Base-by-base conservation (phyloP, 2,113 vertebrate genomes). In the Murina feae region DNA sequence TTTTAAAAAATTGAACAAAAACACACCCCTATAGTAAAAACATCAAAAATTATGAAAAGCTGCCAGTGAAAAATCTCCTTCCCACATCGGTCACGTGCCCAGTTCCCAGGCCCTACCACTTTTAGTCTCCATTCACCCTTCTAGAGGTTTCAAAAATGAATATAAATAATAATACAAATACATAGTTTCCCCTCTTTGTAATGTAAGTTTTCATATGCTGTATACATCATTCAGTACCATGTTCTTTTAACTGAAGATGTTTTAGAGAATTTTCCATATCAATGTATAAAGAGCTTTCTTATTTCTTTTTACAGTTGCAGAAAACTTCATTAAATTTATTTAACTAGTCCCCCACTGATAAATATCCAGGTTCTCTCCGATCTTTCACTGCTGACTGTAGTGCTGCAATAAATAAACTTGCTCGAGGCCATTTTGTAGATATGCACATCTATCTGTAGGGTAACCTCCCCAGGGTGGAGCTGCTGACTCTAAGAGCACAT, bases 401-500 rank as follows among this genome's bases (percentile, higher is more conserved):
- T 32, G 42, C 65, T 71, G 44, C 49, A 91, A 28, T 81, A 75
- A 92, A 83, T 90, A 92, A 71, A 39, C 13, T 51, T 25, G 18
- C 35, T 28, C 14, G 2, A 10, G 68, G 25, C 58, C 32, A 25
- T 80, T 94, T 86, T 76, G 68, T 58, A 74, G 60, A 75, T 79
- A 95, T 60, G 81, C 78, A 97, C 93, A 96, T 95, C 9, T 65
- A 66, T 79, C 42, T 95, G 72, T 44, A 55, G 66, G 30, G 35
- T 47, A 79, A 88, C 91, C 51, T 93, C 90, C 37, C 80, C 55
- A 49, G 87, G 78, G 93, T 58, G 42, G 83, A 86, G 63, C 51
- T 81, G 37, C 71, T 79, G 71, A n/a, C 83, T 85, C 85, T 35
- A 37, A 79, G 90, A 88, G 81, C 53, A 74, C 66, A 85, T 39